Evolutionary conservation across 1,140 invertebrate species (phyloP).

Genomic region (Pseudachorutes palmiensis): DNA sequence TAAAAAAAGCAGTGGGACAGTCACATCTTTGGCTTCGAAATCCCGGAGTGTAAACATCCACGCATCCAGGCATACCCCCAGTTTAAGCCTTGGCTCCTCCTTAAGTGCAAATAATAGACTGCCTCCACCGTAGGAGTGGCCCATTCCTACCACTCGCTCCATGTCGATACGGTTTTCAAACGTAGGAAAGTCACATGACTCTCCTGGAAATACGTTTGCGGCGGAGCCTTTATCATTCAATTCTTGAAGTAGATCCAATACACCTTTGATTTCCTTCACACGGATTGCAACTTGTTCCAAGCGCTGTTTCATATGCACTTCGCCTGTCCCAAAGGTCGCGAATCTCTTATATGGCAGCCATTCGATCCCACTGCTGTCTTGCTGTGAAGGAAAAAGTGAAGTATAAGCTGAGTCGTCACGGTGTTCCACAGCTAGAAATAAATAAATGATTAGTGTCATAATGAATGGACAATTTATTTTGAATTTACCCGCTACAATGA

Average conservation of each 20-base stretch:
- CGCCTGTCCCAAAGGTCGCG: background rate
- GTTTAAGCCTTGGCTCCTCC: constrained; percentile 11
- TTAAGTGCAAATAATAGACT: background rate
- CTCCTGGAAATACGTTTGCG: background rate
- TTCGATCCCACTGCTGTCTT: background rate
- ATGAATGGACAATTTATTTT: background rate
- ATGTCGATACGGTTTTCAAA: background rate
- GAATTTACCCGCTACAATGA: constrained; percentile 51
- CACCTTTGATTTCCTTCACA: background rate
- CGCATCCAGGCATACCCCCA: constrained; percentile 54
- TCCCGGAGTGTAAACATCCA: constrained; percentile 62
- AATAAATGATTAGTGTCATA: background rate
- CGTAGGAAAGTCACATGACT: background rate
- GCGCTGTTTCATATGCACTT: background rate
- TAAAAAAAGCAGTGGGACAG: constrained; percentile 55
- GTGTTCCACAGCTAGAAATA: constrained; percentile 24
- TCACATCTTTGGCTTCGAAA: constrained; percentile 42
- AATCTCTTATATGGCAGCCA: background rate
- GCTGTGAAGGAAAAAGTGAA: background rate
- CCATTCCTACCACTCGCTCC: background rate
- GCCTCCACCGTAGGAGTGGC: background rate
- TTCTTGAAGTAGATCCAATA: background rate
- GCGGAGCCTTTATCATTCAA: background rate
- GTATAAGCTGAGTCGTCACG: constrained; percentile 51
- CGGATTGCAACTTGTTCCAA: background rate